Percentiles rank a stretch among this genome's conserved stretches.
Conservation (phyloP, 2,888 invertebrate genomes). For the Axea sp. region DNA sequence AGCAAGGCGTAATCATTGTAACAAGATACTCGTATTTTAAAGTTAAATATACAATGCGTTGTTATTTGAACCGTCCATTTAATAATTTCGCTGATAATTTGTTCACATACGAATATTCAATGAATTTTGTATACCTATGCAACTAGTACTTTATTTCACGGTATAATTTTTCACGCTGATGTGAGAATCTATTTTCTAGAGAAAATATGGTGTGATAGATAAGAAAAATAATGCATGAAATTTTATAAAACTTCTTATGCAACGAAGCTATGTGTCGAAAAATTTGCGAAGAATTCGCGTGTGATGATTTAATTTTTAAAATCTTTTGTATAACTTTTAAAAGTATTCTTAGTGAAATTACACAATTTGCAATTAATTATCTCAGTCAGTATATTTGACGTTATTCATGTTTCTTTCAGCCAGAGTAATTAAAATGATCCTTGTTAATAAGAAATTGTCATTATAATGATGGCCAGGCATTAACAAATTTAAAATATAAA, state of each 20-base stretch:
- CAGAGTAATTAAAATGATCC: too few relatives aligned
- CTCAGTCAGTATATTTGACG: too few relatives aligned
- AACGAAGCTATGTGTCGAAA: constrained; percentile 13
- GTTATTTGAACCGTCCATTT: constrained; percentile 2
- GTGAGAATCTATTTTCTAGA: constrained; percentile 1
- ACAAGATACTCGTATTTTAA: constrained; percentile 30
- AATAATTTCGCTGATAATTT: constrained; percentile 21
- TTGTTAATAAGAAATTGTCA: too few relatives aligned
- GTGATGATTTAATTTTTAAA: constrained; percentile 9
- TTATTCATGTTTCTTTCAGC: too few relatives aligned
- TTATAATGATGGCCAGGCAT: too few relatives aligned
- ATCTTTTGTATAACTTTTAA: neutral
- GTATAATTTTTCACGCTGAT: constrained; percentile 16
- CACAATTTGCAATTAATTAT: neutral
- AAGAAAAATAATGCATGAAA: constrained; percentile 28
- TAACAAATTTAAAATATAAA: too few relatives aligned
- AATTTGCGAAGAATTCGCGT: constrained; percentile 5
- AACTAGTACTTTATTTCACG: neutral
- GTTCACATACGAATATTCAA: constrained; percentile 2
- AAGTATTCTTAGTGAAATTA: neutral
- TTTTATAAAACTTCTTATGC: constrained; percentile 24
- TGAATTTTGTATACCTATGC: neutral
- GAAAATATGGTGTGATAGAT: constrained; percentile 1
- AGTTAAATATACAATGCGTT: constrained; percentile 26
- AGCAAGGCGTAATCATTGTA: constrained; percentile 39